Evolutionary conservation across 2,888 invertebrate genomes (phyloP), one percentile per base, ranked within the genome.

Genomic region (Himalopsyche anomala): DNA sequence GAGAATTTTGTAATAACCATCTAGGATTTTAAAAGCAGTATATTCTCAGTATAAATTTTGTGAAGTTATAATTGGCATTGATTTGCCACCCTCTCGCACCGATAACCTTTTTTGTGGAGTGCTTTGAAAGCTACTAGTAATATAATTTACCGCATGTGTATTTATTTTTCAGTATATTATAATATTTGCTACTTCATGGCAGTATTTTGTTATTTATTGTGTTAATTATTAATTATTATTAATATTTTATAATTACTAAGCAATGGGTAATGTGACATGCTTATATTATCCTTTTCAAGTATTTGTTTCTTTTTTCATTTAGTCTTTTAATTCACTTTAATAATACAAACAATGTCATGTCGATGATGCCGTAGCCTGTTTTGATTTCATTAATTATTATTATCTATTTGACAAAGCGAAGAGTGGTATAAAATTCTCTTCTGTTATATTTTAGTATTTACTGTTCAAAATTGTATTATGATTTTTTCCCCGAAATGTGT

Each of bases 121-220:
- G 38, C 74, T 36, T 28, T 38, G 38, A 74, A 74, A 36, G 12
- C 12, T 36, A 74, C 38, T 74, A 36, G 12, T 74, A 51, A 51
- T 74, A 74, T 69, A 36, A 19, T 74, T 74, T 74, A 28, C 36
- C 15, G 12, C 74, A 74, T 12, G 38, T 15, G 15, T 74, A 74
- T 36, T 74, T 74, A 74, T 74, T 74, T 36, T 62, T 62, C 62
- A 28, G 28, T 62, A 62, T 74, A 36, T 74, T 74, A 74, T 74
- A 74, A 74, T 74, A 74, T 74, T 74, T 36, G 74, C 74, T 74
- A 74, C 74, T 38, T 74, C 62, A 74, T 74, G 74, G 74, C 74
- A 74, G 74, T 74, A 74, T 74, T 74, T 74, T 74, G 74, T 74
- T 74, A 74, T 74, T 74, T 74, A 74, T 74, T 74, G 74, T 74